These are phyloP conservation scores for Neopelma chrysocephalum DNA, from an alignment of 2,797 vertebrate species.

Conservation along the genomic window DNA sequence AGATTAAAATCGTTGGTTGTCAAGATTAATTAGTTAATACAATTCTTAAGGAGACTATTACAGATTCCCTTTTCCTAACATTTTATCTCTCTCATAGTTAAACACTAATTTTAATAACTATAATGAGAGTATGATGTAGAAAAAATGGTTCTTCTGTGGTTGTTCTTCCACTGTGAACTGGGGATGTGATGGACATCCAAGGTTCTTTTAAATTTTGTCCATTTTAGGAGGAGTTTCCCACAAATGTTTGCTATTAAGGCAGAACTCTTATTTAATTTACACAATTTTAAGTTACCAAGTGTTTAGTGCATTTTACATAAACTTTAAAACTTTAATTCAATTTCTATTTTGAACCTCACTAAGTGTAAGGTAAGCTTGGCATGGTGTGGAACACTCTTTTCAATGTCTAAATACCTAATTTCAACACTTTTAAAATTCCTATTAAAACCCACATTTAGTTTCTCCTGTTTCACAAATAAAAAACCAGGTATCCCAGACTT, in stretches of 20 bases:
- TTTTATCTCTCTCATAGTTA: background rate
- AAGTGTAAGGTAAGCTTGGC: background rate
- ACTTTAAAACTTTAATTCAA: background rate
- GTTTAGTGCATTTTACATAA: background rate
- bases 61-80: background rate
- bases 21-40: background rate
- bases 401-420: background rate
- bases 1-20: background rate
- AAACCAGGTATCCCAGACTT: background rate
- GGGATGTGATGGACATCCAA: background rate
- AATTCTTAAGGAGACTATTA: background rate
- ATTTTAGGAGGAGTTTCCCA: background rate
- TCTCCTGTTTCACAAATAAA: background rate
- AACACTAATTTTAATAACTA: background rate
- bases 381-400: background rate
- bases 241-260: background rate
- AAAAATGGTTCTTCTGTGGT: background rate
- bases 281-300: background rate
- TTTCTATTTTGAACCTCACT: background rate
- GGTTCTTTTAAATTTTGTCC: background rate
- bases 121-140: background rate
- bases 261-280: background rate
- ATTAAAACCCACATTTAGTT: background rate
- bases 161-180: background rate
- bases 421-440: background rate